Base-by-base conservation (phyloP, 2,888 invertebrate genomes). In the Allophyes oxyacanthae region DNA sequence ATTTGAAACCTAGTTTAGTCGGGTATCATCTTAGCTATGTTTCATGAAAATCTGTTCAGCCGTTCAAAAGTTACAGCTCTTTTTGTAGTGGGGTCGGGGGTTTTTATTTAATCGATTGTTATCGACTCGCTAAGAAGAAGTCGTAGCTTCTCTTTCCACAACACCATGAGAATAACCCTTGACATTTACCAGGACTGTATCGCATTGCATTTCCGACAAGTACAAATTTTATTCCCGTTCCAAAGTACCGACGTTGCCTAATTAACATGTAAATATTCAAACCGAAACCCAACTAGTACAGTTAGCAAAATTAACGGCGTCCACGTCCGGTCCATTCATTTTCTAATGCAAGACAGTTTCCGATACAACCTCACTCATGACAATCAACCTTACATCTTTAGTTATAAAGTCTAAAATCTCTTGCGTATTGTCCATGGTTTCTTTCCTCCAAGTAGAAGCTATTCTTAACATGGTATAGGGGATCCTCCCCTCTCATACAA, bases 401-500 rank as follows among this genome's bases (percentile, higher is more conserved):
- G 0, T 0, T 0, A 7, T 56, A 74, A 15, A 34, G 56, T 41
- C 34, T 10, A 36, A 55, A 46, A 26, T 57, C 10, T 7, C 0
- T 38, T 69, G 42, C 6, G 0, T 1, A 0, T 10, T 0, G 13
- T 34, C 15, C 10, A 50, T 62, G 53, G 52, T 46, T 57, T 63
- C 49, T 50, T 55, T 46, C 46, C 46, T 49, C 45, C 46, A 65
- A 57, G 51, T 64, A 51, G 44, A 57, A 71, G 74, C 68, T 85
- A 84, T 86, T 89, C 86, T 87, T 77, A 75, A 70, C 61, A 79
- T 76, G 56, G 64, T 64, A 75, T 75, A 78, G 79, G 86, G 85
- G 75, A 79, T 78, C 65, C 68, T 78, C 83, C 87, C 87, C 82
- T 84, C 59, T 72, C 60, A 56, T 67, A 86, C 87, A 89, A 88